phyloP scores from a whole-genome alignment of 2,113 vertebrate species.

The Nesogale talazaci region DNA sequence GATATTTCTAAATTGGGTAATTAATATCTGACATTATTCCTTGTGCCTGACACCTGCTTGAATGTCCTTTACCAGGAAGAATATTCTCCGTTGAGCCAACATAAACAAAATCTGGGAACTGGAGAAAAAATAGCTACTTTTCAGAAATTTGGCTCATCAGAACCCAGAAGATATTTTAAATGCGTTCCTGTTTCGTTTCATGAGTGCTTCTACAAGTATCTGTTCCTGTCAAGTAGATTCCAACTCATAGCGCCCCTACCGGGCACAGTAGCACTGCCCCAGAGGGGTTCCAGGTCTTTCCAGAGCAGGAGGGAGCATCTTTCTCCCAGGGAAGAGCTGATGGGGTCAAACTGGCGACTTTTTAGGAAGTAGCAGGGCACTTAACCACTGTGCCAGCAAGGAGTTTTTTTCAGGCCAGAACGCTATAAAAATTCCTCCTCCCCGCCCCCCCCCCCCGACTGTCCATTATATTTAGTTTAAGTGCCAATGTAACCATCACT shows the following conservation, averaged over 20 bases:
- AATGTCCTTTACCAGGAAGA: slow-evolving; percentile 83
- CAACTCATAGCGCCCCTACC: neutral
- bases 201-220: neutral
- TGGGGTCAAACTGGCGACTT: neutral
- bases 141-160: slow-evolving; percentile 81
- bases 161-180: slow-evolving; percentile 71
- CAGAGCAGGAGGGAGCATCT: neutral
- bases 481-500: neutral
- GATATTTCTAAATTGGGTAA: slow-evolving; percentile 79
- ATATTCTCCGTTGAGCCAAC: slow-evolving; percentile 82
- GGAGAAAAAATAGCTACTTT: slow-evolving; percentile 81
- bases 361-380: neutral
- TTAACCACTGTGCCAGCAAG: neutral
- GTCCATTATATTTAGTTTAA: neutral
- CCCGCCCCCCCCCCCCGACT: no score
- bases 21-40: slow-evolving; percentile 82
- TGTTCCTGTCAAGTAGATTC: neutral
- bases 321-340: accelerated
- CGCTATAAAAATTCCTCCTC: neutral
- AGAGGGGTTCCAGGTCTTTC: neutral
- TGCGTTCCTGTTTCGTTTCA: slow-evolving; percentile 52
- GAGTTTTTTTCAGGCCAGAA: neutral
- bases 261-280: neutral
- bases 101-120: slow-evolving; percentile 84
- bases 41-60: slow-evolving; percentile 80